A percentile compares a stretch with the other conserved stretches of the same genome.
Conservation (phyloP, 2,113 vertebrate genomes). For the Campylorhamphus procurvoides region DNA sequence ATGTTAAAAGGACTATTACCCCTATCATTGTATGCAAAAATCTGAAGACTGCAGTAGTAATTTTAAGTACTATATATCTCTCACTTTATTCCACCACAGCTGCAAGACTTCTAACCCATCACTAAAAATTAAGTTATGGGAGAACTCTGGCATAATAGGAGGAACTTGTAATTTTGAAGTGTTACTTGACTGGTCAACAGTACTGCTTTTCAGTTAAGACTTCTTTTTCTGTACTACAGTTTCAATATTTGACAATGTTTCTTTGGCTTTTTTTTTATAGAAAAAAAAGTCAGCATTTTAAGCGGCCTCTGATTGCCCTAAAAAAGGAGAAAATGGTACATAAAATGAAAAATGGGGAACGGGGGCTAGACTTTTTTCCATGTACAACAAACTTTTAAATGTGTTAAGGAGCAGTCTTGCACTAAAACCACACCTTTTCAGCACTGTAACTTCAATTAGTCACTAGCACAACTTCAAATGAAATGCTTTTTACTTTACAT, state of each 20-base stretch:
- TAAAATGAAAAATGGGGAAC: not conserved
- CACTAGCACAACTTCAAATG: not conserved
- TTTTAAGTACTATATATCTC: not conserved
- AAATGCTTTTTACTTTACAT: not conserved
- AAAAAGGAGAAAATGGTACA: not conserved
- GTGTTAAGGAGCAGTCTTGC: accelerated
- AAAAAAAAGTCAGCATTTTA: not conserved
- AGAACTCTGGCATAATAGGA: not conserved
- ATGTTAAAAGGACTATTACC: not conserved
- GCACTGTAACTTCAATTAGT: not conserved
- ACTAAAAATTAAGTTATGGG: not conserved
- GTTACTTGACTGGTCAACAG: not conserved
- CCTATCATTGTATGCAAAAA: not conserved
- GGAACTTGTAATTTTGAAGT: not conserved
- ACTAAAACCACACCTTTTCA: not conserved
- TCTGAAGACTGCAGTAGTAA: not conserved
- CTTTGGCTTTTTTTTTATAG: too few relatives aligned
- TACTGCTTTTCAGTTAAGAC: not conserved
- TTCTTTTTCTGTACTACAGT: not conserved
- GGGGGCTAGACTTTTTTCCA: not conserved
- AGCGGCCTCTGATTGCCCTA: not conserved
- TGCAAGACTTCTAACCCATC: not conserved
- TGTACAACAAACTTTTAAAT: not conserved
- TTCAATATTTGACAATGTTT: not conserved
- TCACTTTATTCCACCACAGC: not conserved